Conservation (phyloP, 2,113 vertebrate species). For the Chloebia gouldiae region DNA sequence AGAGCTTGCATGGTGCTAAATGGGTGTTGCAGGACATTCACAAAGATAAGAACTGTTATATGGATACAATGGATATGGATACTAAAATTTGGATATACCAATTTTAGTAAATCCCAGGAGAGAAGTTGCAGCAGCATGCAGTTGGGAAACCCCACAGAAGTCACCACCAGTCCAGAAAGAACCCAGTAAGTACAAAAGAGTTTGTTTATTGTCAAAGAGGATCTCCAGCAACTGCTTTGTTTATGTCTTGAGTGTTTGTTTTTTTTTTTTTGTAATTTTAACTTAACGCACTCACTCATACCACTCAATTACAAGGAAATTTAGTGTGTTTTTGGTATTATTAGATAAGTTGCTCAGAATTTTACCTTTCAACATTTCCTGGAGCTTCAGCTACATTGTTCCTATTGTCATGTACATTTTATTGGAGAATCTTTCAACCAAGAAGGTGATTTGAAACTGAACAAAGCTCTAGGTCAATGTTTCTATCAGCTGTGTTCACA, state of each 20-base stretch:
- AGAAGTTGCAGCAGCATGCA: background rate
- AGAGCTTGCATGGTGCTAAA: background rate
- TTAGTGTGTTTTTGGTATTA: background rate
- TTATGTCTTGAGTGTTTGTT: background rate
- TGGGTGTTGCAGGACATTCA: background rate
- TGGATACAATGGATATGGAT: no score
- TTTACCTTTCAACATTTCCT: background rate
- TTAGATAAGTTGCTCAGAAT: background rate
- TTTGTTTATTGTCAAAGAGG: background rate
- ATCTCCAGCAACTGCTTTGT: background rate
- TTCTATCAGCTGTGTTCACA: background rate
- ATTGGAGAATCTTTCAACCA: background rate
- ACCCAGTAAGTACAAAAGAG: background rate
- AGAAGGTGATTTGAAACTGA: background rate
- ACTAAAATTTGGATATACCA: background rate
- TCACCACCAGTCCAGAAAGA: background rate
- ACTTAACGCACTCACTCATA: background rate
- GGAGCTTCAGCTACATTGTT: background rate
- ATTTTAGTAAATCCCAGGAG: background rate
- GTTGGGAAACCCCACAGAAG: background rate
- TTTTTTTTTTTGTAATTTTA: background rate
- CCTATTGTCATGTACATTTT: background rate
- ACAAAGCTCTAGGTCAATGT: background rate
- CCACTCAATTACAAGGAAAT: background rate
- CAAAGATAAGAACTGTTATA: background rate